These are phyloP conservation scores for Plectropomus leopardus DNA, from an alignment of 2,113 vertebrate genomes.

Conservation along the genomic window DNA sequence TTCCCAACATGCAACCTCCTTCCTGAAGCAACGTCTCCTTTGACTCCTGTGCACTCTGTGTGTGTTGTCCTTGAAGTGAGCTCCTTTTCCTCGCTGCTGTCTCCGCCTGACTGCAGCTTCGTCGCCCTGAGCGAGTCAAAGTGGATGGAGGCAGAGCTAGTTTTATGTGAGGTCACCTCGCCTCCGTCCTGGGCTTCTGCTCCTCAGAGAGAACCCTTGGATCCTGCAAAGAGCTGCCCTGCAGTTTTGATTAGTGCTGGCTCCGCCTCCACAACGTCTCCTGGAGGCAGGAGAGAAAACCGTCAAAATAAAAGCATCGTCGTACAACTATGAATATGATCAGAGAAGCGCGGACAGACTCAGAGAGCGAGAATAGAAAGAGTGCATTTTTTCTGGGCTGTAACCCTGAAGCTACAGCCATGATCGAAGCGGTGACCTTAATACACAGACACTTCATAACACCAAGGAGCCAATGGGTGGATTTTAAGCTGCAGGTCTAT, in stretches of 20 bases:
- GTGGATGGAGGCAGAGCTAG: constrained; percentile 48
- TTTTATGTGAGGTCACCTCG: constrained; percentile 66
- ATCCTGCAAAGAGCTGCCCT: constrained; percentile 51
- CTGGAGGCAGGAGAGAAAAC: constrained; percentile 42
- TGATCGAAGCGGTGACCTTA: constrained; percentile 56
- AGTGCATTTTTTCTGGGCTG: background rate
- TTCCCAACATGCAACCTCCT: constrained; percentile 14
- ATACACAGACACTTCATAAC: constrained; percentile 41
- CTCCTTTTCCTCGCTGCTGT: background rate
- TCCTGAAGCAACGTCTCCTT: constrained; percentile 29
- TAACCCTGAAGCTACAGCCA: constrained; percentile 40
- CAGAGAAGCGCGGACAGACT: constrained; percentile 37
- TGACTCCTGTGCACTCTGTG: constrained; percentile 29
- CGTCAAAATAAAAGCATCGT: constrained; percentile 33
- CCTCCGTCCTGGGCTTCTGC: constrained; percentile 58
- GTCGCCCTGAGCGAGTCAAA: constrained; percentile 42
- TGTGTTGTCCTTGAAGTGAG: constrained; percentile 60
- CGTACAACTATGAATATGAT: constrained; percentile 53
- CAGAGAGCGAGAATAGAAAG: constrained; percentile 3
- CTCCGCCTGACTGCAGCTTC: constrained; percentile 39
- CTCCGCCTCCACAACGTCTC: constrained; percentile 53
- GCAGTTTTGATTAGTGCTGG: constrained; percentile 69
- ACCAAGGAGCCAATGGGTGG: constrained; percentile 24
- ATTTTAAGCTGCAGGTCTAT: constrained; percentile 49
- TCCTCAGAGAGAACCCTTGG: constrained; percentile 55